A percentile compares a stretch with the other conserved stretches of the same genome.
Evolutionary conservation across 53 echinoderm and acorn worm genomes (phyloP).

Genomic region (Echinometra lucunter): DNA sequence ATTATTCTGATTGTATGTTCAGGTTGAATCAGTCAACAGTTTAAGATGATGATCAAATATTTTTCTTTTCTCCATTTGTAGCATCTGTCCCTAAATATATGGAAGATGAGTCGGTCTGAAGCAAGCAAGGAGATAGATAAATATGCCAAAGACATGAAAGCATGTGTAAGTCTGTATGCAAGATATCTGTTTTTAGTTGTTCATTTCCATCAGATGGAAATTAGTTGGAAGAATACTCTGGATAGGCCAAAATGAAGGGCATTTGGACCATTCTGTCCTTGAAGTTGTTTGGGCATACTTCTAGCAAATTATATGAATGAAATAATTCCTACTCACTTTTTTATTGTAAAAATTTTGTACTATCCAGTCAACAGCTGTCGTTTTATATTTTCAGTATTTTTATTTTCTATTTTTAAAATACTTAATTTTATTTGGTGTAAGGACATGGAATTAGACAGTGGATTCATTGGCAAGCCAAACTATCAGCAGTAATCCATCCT

Average conservation of each 20-base stretch:
- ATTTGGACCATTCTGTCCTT: not conserved
- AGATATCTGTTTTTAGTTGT: not conserved
- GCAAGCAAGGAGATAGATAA: constrained; percentile 85
- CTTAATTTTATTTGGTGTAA: not conserved
- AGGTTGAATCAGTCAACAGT: too few species aligned
- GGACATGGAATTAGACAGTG: not conserved
- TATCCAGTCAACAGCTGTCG: not conserved
- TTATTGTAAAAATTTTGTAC: too few species aligned
- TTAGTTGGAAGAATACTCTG: not conserved
- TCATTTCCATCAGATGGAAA: not conserved
- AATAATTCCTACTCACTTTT: too few species aligned
- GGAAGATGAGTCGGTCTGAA: constrained; percentile 74
- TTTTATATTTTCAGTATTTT: not conserved
- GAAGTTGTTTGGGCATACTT: not conserved
- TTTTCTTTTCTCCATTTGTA: constrained; percentile 42
- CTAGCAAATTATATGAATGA: too few species aligned
- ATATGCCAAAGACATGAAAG: constrained; percentile 89
- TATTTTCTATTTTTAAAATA: not conserved
- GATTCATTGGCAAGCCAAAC: not conserved
- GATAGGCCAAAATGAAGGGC: not conserved
- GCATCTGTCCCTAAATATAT: constrained; percentile 82
- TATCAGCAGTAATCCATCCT: not conserved
- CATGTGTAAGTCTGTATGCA: constrained; percentile 79
- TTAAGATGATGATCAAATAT: not conserved
- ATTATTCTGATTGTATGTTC: too few species aligned